Percentiles rank a stretch among this genome's conserved stretches.
Conservation (phyloP, 2,888 invertebrate genomes). For the Chamaedrilus cognettii region DNA sequence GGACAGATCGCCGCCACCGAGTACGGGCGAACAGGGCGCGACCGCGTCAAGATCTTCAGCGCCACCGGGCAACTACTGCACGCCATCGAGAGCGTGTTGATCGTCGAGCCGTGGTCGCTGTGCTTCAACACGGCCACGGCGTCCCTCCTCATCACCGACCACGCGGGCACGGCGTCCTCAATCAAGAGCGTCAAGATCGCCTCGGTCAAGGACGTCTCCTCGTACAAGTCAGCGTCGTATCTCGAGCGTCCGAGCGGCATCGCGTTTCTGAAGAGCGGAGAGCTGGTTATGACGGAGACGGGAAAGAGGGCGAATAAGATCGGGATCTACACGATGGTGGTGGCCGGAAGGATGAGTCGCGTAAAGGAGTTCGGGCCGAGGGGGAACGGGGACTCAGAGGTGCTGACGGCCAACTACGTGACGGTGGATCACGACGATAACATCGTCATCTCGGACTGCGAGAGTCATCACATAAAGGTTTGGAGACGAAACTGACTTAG, state of each 20-base stretch:
- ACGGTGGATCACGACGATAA: slow-evolving; percentile 29
- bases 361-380: slow-evolving; percentile 21
- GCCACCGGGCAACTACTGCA: neutral
- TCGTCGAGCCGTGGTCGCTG: slow-evolving; percentile 16
- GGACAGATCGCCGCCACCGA: slow-evolving; percentile 1
- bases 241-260: slow-evolving; percentile 26
- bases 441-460: slow-evolving; percentile 28
- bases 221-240: neutral
- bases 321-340: slow-evolving; percentile 16
- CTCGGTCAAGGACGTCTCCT: neutral
- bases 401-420: slow-evolving; percentile 23
- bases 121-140: slow-evolving; percentile 3
- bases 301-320: slow-evolving; percentile 14
- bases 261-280: slow-evolving; percentile 20
- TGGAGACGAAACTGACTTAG: too few species aligned
- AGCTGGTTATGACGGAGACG: slow-evolving; percentile 29
- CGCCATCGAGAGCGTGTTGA: slow-evolving; percentile 1
- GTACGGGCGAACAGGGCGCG: neutral
- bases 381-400: slow-evolving; percentile 24
- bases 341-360: slow-evolving; percentile 6
- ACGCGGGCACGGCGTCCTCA: slow-evolving; percentile 9
- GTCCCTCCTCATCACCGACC: slow-evolving; percentile 20
- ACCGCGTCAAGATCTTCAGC: slow-evolving; percentile 12
- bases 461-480: slow-evolving; percentile 25
- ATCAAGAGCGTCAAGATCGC: slow-evolving; percentile 12